Conservation (phyloP, 1,140 invertebrate species). For the Bombus confusus region DNA sequence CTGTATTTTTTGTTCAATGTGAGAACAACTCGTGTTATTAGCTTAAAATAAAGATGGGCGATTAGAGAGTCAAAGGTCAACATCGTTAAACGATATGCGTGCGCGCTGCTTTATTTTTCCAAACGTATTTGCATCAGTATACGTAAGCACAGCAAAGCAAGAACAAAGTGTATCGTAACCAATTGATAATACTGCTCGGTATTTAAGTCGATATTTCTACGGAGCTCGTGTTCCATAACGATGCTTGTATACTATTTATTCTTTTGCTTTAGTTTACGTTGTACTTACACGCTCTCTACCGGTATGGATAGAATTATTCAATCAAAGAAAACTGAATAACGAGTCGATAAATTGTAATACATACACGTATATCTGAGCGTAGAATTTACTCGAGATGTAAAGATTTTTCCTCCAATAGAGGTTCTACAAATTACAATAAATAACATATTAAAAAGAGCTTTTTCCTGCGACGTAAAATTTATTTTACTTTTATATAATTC, state of each 20-base stretch:
- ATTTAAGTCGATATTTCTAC: slow-evolving; percentile 1
- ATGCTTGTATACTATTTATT: background rate
- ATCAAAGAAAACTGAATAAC: background rate
- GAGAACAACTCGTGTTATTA: background rate
- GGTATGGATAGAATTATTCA: background rate
- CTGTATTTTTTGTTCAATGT: background rate
- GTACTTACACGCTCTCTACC: background rate
- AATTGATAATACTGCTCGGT: slow-evolving; percentile 10
- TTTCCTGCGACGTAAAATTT: background rate
- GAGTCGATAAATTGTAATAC: background rate
- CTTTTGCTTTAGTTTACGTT: background rate
- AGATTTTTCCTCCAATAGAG: background rate
- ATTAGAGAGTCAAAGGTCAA: slow-evolving; percentile 25
- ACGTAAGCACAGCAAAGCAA: background rate
- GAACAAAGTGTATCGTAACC: slow-evolving; percentile 15
- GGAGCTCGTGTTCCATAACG: background rate
- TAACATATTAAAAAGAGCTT: background rate
- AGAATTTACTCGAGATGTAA: background rate
- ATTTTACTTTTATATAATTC: background rate
- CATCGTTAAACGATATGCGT: slow-evolving; percentile 34
- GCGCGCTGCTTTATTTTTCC: slow-evolving; percentile 46
- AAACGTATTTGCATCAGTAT: slow-evolving; percentile 27
- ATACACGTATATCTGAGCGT: background rate
- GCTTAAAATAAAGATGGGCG: background rate
- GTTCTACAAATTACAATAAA: background rate